Percentiles rank a stretch among this genome's conserved stretches.
These are phyloP conservation scores for Formicarius rufipectus DNA, from an alignment of 2,113 vertebrate species.

Conservation along the genomic window DNA sequence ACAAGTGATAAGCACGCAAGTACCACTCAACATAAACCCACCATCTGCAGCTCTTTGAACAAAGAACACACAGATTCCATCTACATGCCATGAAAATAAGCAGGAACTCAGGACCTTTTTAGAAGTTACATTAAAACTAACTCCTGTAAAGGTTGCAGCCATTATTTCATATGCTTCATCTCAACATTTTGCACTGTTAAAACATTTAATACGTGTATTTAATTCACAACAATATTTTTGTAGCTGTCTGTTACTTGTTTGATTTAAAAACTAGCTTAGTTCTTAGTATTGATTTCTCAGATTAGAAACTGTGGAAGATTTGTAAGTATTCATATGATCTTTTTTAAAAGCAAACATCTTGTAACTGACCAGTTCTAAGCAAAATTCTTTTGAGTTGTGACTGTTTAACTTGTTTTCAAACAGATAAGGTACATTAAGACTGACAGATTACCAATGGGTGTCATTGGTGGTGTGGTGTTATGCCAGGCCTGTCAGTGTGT, in stretches of 20 bases:
- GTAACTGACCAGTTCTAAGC: slow-evolving; percentile 42
- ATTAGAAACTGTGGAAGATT: slow-evolving; percentile 36
- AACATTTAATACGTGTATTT: slow-evolving; percentile 71
- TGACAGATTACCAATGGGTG: background rate
- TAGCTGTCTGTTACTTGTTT: slow-evolving; percentile 70
- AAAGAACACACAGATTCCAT: slow-evolving; percentile 59
- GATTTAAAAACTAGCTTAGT: slow-evolving; percentile 55
- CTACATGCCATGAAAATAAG: slow-evolving; percentile 30
- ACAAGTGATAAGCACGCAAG: slow-evolving; percentile 47
- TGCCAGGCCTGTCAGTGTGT: background rate
- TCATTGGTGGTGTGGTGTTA: background rate
- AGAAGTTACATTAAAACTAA: slow-evolving; percentile 48
- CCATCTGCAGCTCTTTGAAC: slow-evolving; percentile 27
- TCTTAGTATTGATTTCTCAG: slow-evolving; percentile 59
- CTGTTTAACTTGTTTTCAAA: slow-evolving; percentile 9
- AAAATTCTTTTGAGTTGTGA: background rate
- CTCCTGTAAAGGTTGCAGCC: slow-evolving; percentile 71
- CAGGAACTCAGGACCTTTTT: slow-evolving; percentile 75
- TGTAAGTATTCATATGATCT: slow-evolving; percentile 21
- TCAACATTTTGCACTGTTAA: slow-evolving; percentile 78
- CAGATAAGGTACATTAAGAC: background rate
- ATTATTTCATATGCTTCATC: slow-evolving; percentile 75
- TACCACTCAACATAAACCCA: slow-evolving; percentile 47
- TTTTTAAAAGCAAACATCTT: slow-evolving; percentile 48
- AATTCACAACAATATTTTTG: slow-evolving; percentile 72